phyloP scores from a whole-genome alignment of 92 coral and sea anemone genomes.

The Blastomussa wellsi region DNA sequence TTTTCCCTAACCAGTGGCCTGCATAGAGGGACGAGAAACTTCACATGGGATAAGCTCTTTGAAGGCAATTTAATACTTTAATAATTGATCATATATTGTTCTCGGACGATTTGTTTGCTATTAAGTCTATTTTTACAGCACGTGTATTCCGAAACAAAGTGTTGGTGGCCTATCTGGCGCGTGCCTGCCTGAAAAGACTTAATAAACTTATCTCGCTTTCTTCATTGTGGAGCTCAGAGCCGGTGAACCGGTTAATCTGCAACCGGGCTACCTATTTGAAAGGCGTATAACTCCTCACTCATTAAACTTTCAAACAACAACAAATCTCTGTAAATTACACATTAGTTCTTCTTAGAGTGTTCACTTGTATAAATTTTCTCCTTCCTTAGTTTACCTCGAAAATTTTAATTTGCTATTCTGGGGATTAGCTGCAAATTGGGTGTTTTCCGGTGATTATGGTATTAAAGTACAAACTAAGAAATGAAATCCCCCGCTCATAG shows the following conservation, averaged over 20 bases:
- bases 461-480: conserved; percentile 33
- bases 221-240: neutral
- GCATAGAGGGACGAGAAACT: conserved; percentile 49
- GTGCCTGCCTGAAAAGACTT: conserved; percentile 42
- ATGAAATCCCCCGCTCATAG: conserved; percentile 37
- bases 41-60: conserved; percentile 65
- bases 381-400: conserved; percentile 46
- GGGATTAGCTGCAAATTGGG: conserved; percentile 42
- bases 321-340: conserved; percentile 63
- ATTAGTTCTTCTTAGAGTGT: conserved; percentile 51
- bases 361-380: conserved; percentile 49
- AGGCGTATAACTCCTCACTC: conserved; percentile 41
- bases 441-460: conserved; percentile 52
- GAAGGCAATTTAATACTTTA: conserved; percentile 69
- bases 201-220: conserved; percentile 39
- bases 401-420: conserved; percentile 60
- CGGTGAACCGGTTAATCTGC: conserved; percentile 35
- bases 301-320: conserved; percentile 58
- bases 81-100: conserved; percentile 76
- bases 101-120: conserved; percentile 71
- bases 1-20: conserved; percentile 79
- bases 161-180: conserved; percentile 40
- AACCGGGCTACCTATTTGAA: conserved; percentile 40
- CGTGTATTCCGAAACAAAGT: conserved; percentile 73
- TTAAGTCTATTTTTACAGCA: conserved; percentile 59